Evolutionary conservation across 2,888 invertebrate genomes (phyloP), one percentile per base, ranked within the genome.

Genomic region (Scaptomyza tumidula): DNA sequence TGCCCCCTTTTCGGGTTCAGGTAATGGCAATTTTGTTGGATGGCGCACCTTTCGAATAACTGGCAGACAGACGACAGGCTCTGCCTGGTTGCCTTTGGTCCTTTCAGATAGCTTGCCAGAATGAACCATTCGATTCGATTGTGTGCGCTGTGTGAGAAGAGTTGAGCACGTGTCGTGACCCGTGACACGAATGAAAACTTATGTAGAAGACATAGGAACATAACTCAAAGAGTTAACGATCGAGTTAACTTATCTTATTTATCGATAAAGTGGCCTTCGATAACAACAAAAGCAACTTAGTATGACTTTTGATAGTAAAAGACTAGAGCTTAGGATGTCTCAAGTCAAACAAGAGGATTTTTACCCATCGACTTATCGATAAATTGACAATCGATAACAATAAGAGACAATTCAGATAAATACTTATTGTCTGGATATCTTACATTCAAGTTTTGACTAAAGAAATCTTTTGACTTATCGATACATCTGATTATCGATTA

Each of bases 21-120:
- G 11, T 61, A 71, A 65, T 65, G 77, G 66, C 55, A 71, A 57
- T 60, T 75, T 56, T 75, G 37, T 37, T 65, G 41, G 6, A 10
- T 33, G 48, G 58, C 67, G 48, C 67, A 48, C 68, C 67, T 67
- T 11, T 24, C 33, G 50, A 39, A 24, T 29, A 56, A 19, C 14
- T 19, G 31, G 13, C 27, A 43, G n/a, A 6, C 46, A 24, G 68
- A 14, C 37, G 65, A 50, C 50, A 50, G 39, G 6, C 55, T 41
- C 16, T 16, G 16, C 41, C 14, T 14, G 7, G 14, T 14, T 54
- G 14, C 55, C 39, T 39, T 7, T n/a, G 44, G 6, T 19, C 16
- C 9, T 7, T 37, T 9, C 9, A 14, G 39, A 37, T 37, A 37
- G 13, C 19, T 16, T 31, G 29, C 45, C 50, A 19, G 19, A 50